Evolutionary conservation across 1,140 invertebrate genomes (phyloP), one percentile per base, ranked within the genome.

Genomic region (Acyrthosiphon pisum): DNA sequence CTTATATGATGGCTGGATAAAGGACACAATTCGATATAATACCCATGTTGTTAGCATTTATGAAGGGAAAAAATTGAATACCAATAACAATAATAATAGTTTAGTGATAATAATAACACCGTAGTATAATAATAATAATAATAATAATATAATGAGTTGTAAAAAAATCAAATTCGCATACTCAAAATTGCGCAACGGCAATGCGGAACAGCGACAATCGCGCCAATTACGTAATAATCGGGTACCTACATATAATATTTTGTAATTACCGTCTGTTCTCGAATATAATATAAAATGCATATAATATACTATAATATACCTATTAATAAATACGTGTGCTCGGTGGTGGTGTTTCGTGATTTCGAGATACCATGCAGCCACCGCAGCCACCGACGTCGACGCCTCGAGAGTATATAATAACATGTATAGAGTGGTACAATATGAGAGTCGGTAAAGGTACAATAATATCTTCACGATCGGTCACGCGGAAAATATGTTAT

Each of bases 181-280:
- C 44, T 87, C 11, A 37, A 37, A 56, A 89, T 89, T 89, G 50
- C 88, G 88, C 35, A 89, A 89, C 35, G 35, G 20, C 35, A 41
- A 89, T 20, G 88, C 88, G 88, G 88, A 89, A 89, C 48, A 56
- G 35, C 88, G 48, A 89, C 48, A 89, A 56, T 56, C 48, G 88
- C n/a, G 9, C 35, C 50, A 56, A 11, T 89, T 56, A 37, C 88
- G 23, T 26, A 89, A 53, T 53, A 26, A 48, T 89, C 88, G 48
- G 48, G 50, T 89, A 18, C 41, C 44, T 23, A 48, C 46, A 23
- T 89, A 53, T 26, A n/a, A 89, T 89, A 53, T 89, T 53, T 89
- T 53, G 87, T 89, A 89, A 89, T 89, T 89, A 89, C 48, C n/a
- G 87, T 37, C 26, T 86, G 84, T 86, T 86, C 84, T 46, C 37